Evolutionary conservation across 2,888 invertebrate genomes (phyloP), one percentile per base, ranked within the genome.

Genomic region (Caenorhabditis sp.): DNA sequence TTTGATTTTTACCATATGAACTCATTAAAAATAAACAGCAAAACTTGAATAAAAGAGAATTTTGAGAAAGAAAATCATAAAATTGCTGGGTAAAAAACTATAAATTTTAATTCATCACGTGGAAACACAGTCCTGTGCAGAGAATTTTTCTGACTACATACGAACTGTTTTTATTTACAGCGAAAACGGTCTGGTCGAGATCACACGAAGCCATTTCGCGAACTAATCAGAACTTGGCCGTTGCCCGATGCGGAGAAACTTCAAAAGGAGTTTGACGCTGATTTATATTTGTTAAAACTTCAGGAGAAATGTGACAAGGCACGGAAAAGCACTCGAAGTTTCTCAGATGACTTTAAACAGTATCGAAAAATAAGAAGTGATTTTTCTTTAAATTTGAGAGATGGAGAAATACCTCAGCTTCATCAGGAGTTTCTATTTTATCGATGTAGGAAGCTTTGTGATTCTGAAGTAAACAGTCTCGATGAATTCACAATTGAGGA

Each of bases 161-260:
- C n/a, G n/a, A n/a, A n/a, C n/a, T n/a, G 21, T 23, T 14, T 14
- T 17, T 17, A 20, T 60, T 70, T 68, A 21, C 38, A 68, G 61
- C 7, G 69, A 69, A 69, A 70, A 60, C 38, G 65, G 0, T 53
- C 72, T 4, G 17, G 50, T 17, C 59, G 60, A 5, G 67, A 70
- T 8, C 43, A 63, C 43, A 67, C 65, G 7, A 62, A 63, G 0
- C 71, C 76, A 17, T 76, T 76, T 49, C 59, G 56, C 26, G 76
- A 76, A 25, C 63, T 83, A 25, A 78, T 83, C 8, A 63, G 65
- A 50, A 63, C 38, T 27, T 83, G 83, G 83, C 78, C 80, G 38
- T 12, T 59, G n/a, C 17, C 3, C 1, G 67, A 75, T 58, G 20
- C 70, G 4, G 57, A 70, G 12, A 21, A 63, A 7, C 58, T 78